Evolutionary conservation across 2,888 invertebrate genomes (phyloP).

Genomic region (Mantis religiosa): DNA sequence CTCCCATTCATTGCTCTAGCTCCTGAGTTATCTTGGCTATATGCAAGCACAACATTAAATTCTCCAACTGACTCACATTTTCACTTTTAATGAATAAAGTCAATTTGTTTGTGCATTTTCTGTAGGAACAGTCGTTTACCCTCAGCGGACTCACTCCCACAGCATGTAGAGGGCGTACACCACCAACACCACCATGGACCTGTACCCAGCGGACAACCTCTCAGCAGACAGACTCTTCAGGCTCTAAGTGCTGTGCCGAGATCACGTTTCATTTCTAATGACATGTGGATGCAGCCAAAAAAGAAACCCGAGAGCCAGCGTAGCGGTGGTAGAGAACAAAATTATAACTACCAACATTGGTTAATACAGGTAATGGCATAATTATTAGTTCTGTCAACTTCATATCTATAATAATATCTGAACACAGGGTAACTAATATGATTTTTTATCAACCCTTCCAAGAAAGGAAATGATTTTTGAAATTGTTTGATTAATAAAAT

Average conservation of each 20-base stretch:
- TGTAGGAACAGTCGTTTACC: constrained; percentile 56
- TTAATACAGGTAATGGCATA: constrained; percentile 64
- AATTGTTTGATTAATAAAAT: no score
- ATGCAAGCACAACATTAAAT: no score
- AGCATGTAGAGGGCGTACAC: constrained; percentile 37
- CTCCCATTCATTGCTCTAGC: no score
- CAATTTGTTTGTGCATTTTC: constrained; percentile 11
- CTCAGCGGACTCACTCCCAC: constrained; percentile 58
- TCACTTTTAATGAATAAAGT: no score
- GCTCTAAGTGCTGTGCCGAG: constrained; percentile 75
- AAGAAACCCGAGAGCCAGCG: constrained; percentile 56
- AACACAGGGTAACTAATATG: no score
- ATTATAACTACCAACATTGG: constrained; percentile 82
- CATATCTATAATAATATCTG: no score
- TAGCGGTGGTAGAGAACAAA: constrained; percentile 39
- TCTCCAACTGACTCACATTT: no score
- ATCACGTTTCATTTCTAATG: constrained; percentile 64
- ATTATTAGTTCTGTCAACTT: neutral
- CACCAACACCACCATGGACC: constrained; percentile 48
- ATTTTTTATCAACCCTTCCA: no score
- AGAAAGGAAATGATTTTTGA: no score
- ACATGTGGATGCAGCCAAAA: constrained; percentile 69
- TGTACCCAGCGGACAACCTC: constrained; percentile 48
- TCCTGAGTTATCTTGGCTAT: no score
- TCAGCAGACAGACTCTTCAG: constrained; percentile 67